These are phyloP conservation scores for Eupithecia exiguata DNA, from an alignment of 2,888 invertebrate species.

Conservation along the genomic window DNA sequence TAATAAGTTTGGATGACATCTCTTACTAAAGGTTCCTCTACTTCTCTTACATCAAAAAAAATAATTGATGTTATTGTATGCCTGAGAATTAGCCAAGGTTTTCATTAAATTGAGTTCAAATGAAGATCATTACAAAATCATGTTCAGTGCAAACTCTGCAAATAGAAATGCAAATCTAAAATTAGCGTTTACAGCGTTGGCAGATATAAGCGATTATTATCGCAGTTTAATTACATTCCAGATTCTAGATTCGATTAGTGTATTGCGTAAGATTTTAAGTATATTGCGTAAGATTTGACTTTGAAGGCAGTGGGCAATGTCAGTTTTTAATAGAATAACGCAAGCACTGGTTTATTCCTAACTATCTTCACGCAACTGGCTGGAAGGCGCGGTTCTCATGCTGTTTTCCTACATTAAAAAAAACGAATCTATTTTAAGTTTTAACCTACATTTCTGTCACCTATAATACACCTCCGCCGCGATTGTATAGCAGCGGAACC, in stretches of 20 bases:
- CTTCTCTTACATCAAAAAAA: not conserved
- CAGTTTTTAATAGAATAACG: constrained; percentile 5
- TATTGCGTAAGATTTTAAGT: constrained; percentile 21
- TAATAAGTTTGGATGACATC: not conserved
- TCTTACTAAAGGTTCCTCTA: not conserved
- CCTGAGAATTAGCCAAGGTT: not conserved
- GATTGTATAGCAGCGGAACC: too few species aligned
- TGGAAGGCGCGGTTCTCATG: not conserved
- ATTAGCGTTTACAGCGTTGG: constrained; percentile 40
- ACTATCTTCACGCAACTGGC: not conserved
- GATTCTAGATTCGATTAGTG: constrained; percentile 8
- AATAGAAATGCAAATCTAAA: constrained; percentile 30
- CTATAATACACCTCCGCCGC: too few species aligned
- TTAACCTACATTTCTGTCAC: too few species aligned
- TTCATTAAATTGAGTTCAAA: not conserved
- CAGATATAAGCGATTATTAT: constrained; percentile 33
- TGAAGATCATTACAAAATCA: not conserved
- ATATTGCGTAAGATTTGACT: constrained; percentile 24
- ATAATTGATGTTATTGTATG: not conserved
- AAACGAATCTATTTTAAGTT: not conserved
- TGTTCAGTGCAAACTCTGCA: not conserved
- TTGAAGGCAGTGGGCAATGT: constrained; percentile 20
- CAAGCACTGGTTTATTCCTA: not conserved
- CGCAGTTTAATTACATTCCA: constrained; percentile 1
- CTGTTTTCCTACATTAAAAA: not conserved